phyloP scores from a whole-genome alignment of 2,888 invertebrate genomes.

The Dichetophora obliterata region DNA sequence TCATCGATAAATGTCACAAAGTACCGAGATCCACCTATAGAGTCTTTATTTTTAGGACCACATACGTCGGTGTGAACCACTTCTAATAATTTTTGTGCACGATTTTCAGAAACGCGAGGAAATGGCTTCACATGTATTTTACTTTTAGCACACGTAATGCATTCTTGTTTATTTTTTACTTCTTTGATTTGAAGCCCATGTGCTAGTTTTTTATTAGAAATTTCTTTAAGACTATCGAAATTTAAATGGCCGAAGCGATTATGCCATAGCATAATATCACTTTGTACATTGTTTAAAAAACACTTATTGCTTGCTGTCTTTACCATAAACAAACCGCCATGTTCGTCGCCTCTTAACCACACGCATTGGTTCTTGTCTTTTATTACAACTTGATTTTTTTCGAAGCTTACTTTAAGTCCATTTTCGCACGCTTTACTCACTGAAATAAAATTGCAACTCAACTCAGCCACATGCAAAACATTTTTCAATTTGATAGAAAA shows the following conservation, averaged over 20 bases:
- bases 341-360: conserved; percentile 7
- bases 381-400: conserved; percentile 19
- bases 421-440: conserved; percentile 44
- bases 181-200: no score
- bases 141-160: conserved; percentile 41
- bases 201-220: no score
- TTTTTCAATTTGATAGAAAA: conserved; percentile 25
- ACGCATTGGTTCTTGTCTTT: conserved; percentile 23
- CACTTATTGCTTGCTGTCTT: conserved; percentile 21
- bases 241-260: conserved; percentile 37
- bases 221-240: conserved; percentile 21
- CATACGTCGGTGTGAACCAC: conserved; percentile 45
- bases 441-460: conserved; percentile 48
- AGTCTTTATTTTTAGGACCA: conserved; percentile 43
- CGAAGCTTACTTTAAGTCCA: conserved; percentile 35
- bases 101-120: conserved; percentile 37
- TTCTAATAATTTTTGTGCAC: conserved; percentile 36
- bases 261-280: conserved; percentile 28
- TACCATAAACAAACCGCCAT: conserved; percentile 28
- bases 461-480: conserved; percentile 43
- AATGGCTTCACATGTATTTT: conserved; percentile 42
- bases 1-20: conserved; percentile 48
- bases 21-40: conserved; percentile 45
- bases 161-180: no score
- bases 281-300: conserved; percentile 9